Base-by-base conservation (phyloP, 2,888 invertebrate genomes). In the Dicyrtoma fusca region DNA sequence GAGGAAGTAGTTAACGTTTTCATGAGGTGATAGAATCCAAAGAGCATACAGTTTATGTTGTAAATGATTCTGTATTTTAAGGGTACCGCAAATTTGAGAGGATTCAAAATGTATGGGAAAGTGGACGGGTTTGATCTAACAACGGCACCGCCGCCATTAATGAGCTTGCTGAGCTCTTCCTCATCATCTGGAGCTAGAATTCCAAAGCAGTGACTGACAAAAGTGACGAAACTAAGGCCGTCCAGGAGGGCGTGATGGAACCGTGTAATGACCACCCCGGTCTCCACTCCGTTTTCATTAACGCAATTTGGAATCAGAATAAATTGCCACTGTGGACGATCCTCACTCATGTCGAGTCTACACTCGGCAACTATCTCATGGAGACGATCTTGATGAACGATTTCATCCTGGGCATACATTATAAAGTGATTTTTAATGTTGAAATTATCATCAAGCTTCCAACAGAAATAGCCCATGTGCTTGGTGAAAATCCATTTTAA, bases 301-400 rank as follows among this genome's bases (percentile, higher is more conserved):
- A 57, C 23, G 45, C 44, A 68, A 45, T 34, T 25, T 8, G 63
- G 53, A 17, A 71, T 55, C 17, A 71, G 53, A 5, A 71, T 4
- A 21, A 71, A 71, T 42, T 71, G 62, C 71, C 71, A 71, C n/a
- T 71, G 71, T 2, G 71, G 71, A 45, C 63, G 71, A 34, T 71
- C 63, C 5, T 26, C 51, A 42, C 45, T 63, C 71, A 71, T 71
- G 44, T 71, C 71, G 3, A 5, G 1, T 0, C 64, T 19, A 21
- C 19, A 55, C n/a, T 63, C 53, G 34, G 44, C 10, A 3, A 71
- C 11, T n/a, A 71, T 26, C 21, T 63, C 23, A n/a, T 62, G 49
- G 8, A 69, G 26, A 17, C 47, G 45, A 3, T 62, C 49, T 13
- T 49, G 49, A 26, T n/a, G 49, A 23, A 61, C 49, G 5, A 49